Base-by-base conservation (phyloP, 2,888 invertebrate species). In the Mayetiola destructor region DNA sequence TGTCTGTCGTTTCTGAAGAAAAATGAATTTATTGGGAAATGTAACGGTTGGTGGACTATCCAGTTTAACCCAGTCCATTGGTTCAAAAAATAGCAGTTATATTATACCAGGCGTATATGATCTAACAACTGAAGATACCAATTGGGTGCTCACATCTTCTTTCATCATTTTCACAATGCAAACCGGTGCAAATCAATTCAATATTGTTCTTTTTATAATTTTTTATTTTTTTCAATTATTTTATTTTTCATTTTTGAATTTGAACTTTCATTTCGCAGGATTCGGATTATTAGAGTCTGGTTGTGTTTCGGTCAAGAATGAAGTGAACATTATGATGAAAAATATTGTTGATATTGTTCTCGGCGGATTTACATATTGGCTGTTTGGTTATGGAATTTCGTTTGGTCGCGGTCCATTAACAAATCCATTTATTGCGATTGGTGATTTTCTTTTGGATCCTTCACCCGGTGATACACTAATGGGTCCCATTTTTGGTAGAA, bases 321-420 rank as follows among this genome's bases (percentile, higher is more conserved):
- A 94, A 75, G 91, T 92, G 0, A 94, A 94, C 69, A 93, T 96
- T 59, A 94, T 95, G 94, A 91, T 95, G 86, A 95, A 95, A 71
- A 94, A 94, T 66, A 82, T 92, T 0, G 88, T 90, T 0, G 94
- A 95, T 65, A 91, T 95, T 56, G 88, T 91, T 1, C 77, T 95
- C 20, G 94, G 94, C 2, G 94, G 84, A 6, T 72, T 48, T 16
- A 91, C 92, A 0, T 95, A 94, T 72, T 96, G 95, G 95, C 79
- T 89, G 35, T 91, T 94, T 67, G 95, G 95, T 1, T 95, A 88
- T 70, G 93, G 90, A 1, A 77, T 94, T 72, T 90, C 91, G 4
- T 94, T 90, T 66, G 94, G 92, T 0, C 76, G 81, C 20, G 80
- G 82, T 0, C 70, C 79, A 0, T 76, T 81, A 20, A 81, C 82